Conservation (phyloP, 2,888 invertebrate species). For the Kuschelorhynchus macadamiae region DNA sequence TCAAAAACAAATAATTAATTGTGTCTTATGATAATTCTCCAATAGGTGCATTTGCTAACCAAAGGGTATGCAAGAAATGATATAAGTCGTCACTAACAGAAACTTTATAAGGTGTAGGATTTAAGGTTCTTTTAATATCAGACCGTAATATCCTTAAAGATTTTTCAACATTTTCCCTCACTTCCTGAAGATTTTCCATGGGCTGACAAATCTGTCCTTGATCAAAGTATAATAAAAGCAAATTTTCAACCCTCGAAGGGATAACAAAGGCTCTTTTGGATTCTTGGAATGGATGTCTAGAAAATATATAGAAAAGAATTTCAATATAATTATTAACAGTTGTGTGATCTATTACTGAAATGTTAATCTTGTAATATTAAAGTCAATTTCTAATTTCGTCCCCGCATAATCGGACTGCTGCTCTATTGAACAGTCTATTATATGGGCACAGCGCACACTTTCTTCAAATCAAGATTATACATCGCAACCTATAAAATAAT, state of each 20-base stretch:
- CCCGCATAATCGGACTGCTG: too few species aligned
- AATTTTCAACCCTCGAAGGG: conserved; percentile 87
- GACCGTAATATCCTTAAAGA: conserved; percentile 86
- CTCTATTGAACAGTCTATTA: too few species aligned
- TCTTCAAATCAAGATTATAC: too few species aligned
- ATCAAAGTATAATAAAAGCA: conserved; percentile 89
- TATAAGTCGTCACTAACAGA: conserved; percentile 94
- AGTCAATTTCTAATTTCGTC: too few species aligned
- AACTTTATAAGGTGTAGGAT: conserved; percentile 99
- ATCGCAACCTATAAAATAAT: too few species aligned
- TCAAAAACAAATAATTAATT: too few species aligned
- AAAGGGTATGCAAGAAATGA: conserved; percentile 94
- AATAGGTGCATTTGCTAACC: conserved; percentile 98
- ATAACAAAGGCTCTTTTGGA: conserved; percentile 95
- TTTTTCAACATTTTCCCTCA: conserved; percentile 83
- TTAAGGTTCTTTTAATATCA: conserved; percentile 94
- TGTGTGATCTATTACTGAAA: too few species aligned
- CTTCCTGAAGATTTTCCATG: conserved; percentile 81
- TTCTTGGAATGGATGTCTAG: conserved; percentile 94
- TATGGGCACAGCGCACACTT: too few species aligned
- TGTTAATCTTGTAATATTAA: too few species aligned
- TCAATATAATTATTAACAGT: too few species aligned
- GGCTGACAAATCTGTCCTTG: conserved; percentile 80
- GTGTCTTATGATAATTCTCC: conserved; percentile 89
- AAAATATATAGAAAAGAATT: too few species aligned